Conservation (phyloP, 2,797 vertebrate species). For the Argentina silus region DNA sequence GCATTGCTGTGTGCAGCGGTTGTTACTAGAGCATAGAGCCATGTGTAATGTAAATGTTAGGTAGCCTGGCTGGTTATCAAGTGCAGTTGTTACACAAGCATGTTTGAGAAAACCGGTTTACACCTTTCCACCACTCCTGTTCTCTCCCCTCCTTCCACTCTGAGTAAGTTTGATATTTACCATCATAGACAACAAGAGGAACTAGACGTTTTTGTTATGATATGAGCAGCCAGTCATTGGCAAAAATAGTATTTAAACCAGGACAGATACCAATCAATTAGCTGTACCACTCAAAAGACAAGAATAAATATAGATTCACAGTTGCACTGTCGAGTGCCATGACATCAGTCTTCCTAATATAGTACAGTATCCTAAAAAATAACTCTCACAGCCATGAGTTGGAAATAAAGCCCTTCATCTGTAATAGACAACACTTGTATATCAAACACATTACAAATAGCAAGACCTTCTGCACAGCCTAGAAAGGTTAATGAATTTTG, state of each 20-base stretch:
- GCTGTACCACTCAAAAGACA: not conserved
- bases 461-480: no score
- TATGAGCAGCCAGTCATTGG: not conserved
- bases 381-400: no score
- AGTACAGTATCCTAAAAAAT: no score
- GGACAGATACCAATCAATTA: not conserved
- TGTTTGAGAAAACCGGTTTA: slow-evolving; percentile 51
- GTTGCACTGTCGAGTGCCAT: not conserved
- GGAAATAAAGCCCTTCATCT: no score
- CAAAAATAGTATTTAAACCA: not conserved
- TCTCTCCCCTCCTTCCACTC: slow-evolving; percentile 61
- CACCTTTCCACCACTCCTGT: slow-evolving; percentile 13
- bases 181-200: not conserved
- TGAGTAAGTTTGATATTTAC: not conserved
- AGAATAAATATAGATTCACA: not conserved
- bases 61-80: slow-evolving; percentile 62
- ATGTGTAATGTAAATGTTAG: slow-evolving; percentile 37
- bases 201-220: not conserved
- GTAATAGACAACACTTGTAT: no score
- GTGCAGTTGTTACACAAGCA: slow-evolving; percentile 64
- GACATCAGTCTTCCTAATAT: no score
- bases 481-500: no score
- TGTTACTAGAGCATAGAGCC: slow-evolving; percentile 50
- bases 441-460: no score
- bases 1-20: slow-evolving; percentile 54